Base-by-base conservation (phyloP, 2,797 vertebrate genomes). In the Artibeus lituratus region DNA sequence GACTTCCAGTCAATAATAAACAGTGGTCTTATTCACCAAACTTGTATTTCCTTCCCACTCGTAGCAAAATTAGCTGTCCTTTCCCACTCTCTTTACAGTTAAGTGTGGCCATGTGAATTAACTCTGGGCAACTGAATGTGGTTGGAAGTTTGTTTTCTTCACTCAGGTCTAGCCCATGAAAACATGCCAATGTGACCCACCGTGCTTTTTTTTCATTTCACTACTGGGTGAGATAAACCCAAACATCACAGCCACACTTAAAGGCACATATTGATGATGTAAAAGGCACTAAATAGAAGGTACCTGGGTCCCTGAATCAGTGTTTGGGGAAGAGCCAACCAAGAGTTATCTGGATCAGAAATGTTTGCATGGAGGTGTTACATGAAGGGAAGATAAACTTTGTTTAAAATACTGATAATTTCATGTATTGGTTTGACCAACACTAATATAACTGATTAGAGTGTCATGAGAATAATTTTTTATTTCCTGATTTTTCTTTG, bases 401-500 rank as follows among this genome's bases (percentile, higher is more conserved):
- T 35, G 21, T n/a, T 85, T 51, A 70, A 70, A 90, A 47, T 90
- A n/a, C 59, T 77, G 10, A 49, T 49, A 57, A n/a, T n/a, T 57
- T 47, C 72, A n/a, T 29, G 51, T 59, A 53, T 53, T 21, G 51
- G 19, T 22, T 70, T 94, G 49, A n/a, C 26, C 35, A 53, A 37
- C 21, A 76, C 77, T 42, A 72, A 32, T 24, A 59, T 37, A 90
- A 84, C 5, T 85, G 62, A 90, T n/a, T 39, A 69, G n/a, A n/a
- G 21, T 39, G 6, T 80, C 32, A 19, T 29, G 39, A 72, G 10
- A 49, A 72, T 87, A 11, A 12, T 57, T 57, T 57, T 97, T 98
- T 96, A 96, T 42, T 97, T 96, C 55, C 97, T 87, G 76, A 96
- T 55, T 91, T 91, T 97, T 55, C 87, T 95, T 87, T 90, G 15